Percentiles rank a stretch among this genome's conserved stretches.
phyloP scores from a whole-genome alignment of 1,140 invertebrate species.

The Drosophila erecta region DNA sequence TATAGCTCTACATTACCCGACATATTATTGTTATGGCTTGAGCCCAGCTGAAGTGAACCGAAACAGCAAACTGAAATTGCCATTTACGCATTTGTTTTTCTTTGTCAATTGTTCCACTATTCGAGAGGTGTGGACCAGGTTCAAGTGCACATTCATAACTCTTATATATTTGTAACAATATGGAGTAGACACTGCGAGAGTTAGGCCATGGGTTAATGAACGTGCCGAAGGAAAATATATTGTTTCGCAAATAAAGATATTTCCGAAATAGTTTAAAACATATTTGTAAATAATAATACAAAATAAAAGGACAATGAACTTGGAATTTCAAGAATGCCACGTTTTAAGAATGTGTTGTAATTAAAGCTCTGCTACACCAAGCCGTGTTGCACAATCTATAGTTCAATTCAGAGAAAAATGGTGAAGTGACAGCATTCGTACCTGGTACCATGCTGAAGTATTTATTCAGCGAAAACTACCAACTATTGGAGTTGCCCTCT shows the following conservation, averaged over 20 bases:
- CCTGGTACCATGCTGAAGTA: constrained; percentile 26
- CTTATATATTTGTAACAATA: constrained; percentile 33
- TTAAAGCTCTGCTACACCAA: background rate
- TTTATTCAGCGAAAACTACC: constrained; percentile 27
- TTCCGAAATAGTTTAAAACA: too few species aligned
- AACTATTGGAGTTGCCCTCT: constrained; percentile 38
- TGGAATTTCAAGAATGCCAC: too few species aligned
- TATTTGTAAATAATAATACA: background rate
- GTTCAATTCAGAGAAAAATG: background rate
- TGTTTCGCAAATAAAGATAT: background rate
- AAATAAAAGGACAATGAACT: too few species aligned
- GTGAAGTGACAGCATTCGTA: constrained; percentile 12
- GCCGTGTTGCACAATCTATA: background rate
- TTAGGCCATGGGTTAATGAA: constrained; percentile 24
- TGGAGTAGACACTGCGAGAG: constrained; percentile 26
- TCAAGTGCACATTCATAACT: constrained; percentile 71
- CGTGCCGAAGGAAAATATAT: constrained; percentile 11
- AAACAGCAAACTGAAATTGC: constrained; percentile 40
- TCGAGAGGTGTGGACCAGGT: constrained; percentile 70
- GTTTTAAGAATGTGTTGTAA: too few species aligned
- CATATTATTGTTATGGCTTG: constrained; percentile 67
- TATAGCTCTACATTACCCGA: constrained; percentile 65
- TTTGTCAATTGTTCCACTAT: constrained; percentile 67
- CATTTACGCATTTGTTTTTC: constrained; percentile 81
- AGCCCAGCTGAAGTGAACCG: constrained; percentile 41